Percentiles rank a stretch among this genome's conserved stretches.
Conservation (phyloP, 2,888 invertebrate genomes). For the Tethea ocularis region DNA sequence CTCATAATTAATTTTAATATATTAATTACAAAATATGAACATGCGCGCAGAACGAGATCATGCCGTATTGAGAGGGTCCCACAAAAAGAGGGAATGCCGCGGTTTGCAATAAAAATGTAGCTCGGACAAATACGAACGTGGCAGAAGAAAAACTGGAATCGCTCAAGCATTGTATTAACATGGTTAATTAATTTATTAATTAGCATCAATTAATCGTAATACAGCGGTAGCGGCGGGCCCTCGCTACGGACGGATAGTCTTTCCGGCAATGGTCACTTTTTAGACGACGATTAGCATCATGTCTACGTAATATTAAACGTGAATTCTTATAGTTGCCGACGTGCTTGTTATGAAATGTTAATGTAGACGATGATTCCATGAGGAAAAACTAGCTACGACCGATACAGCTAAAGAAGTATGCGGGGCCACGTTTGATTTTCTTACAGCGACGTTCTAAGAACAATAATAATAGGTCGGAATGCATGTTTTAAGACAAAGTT, state of each 20-base stretch:
- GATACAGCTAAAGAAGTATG: conserved; percentile 41
- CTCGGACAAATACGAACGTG: conserved; percentile 60
- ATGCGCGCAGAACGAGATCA: conserved; percentile 42
- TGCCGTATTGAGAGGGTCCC: conserved; percentile 45
- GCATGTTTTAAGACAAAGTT: conserved; percentile 38
- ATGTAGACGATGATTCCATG: conserved; percentile 29
- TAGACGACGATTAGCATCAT: conserved; percentile 57
- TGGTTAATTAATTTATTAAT: conserved; percentile 82
- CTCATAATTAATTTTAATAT: conserved; percentile 63
- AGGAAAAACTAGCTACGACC: conserved; percentile 44
- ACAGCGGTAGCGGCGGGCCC: conserved; percentile 54
- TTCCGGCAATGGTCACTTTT: conserved; percentile 67
- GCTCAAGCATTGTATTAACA: conserved; percentile 73
- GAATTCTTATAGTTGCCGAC: conserved; percentile 55
- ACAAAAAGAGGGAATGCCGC: conserved; percentile 65
- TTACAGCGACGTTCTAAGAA: conserved; percentile 48
- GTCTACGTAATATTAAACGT: conserved; percentile 51
- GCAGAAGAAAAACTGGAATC: conserved; percentile 64
- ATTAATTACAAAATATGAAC: conserved; percentile 65
- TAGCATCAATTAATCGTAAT: conserved; percentile 78
- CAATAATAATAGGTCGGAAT: conserved; percentile 33
- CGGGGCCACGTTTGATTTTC: conserved; percentile 57
- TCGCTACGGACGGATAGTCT: conserved; percentile 66
- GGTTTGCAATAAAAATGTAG: conserved; percentile 62
- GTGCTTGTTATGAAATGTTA: conserved; percentile 51